phyloP scores from a whole-genome alignment of 2,888 invertebrate genomes.

The Ctenicera cuprea region DNA sequence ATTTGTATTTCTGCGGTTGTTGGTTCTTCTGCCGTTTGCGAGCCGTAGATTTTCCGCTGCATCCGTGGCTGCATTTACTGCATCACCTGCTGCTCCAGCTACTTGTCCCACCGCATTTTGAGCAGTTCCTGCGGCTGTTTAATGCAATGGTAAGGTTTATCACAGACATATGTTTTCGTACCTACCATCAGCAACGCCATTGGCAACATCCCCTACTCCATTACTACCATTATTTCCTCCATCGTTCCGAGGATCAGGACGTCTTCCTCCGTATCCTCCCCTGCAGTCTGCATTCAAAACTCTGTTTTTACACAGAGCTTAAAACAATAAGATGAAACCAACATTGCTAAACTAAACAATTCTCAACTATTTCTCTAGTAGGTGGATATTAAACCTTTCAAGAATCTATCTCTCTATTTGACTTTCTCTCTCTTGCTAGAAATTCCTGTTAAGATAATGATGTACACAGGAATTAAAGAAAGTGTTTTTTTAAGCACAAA shows the following conservation, averaged over 20 bases:
- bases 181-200: constrained; percentile 2
- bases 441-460: no score
- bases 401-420: no score
- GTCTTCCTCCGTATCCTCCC: background rate
- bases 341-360: no score
- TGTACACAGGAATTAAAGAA: no score
- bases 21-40: background rate
- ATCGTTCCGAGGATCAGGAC: background rate
- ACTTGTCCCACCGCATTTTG: constrained; percentile 3
- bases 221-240: background rate
- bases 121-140: background rate
- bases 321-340: no score
- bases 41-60: constrained; percentile 14
- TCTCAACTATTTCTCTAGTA: no score
- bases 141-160: background rate
- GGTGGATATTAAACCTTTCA: no score
- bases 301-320: no score
- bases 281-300: constrained; percentile 8
- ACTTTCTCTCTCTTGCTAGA: no score
- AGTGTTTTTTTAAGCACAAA: no score
- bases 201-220: background rate
- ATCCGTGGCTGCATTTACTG: background rate
- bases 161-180: background rate
- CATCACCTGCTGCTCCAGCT: constrained; percentile 1
- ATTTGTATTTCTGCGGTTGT: constrained; percentile 2